Percentiles rank a stretch among this genome's conserved stretches.
Conservation (phyloP, 1,140 invertebrate species). For the Argopecten irradians region DNA sequence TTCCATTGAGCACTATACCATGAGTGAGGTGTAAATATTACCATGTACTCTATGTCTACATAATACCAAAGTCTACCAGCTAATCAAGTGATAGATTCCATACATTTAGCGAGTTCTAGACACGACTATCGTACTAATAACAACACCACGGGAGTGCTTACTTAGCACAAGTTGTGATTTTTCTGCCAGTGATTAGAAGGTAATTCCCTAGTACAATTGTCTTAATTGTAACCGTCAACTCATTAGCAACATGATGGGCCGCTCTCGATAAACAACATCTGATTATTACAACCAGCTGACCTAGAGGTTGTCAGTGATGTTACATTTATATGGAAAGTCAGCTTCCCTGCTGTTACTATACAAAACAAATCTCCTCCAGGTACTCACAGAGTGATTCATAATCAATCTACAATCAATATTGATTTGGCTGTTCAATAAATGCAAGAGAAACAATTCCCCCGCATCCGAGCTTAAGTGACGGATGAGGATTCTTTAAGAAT, state of each 20-base stretch:
- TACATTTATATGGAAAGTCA: neutral
- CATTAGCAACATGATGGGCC: neutral
- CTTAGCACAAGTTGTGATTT: neutral
- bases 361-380: neutral
- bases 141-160: neutral
- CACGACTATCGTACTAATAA: neutral
- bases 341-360: neutral
- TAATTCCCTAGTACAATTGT: neutral
- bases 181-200: neutral
- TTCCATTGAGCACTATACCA: neutral
- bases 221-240: conserved; percentile 22
- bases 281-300: conserved; percentile 14
- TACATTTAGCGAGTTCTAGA: neutral
- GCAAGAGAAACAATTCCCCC: neutral
- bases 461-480: no score
- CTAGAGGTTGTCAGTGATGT: neutral
- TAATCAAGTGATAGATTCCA: neutral
- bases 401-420: neutral
- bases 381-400: neutral
- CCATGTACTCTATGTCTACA: neutral
- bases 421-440: neutral
- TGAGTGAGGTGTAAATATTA: neutral
- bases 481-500: no score
- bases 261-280: conserved; percentile 5
- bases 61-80: neutral